Evolutionary conservation across 2,888 invertebrate species (phyloP), one percentile per base, ranked within the genome.

Genomic region (Ecliptopera silaceata): DNA sequence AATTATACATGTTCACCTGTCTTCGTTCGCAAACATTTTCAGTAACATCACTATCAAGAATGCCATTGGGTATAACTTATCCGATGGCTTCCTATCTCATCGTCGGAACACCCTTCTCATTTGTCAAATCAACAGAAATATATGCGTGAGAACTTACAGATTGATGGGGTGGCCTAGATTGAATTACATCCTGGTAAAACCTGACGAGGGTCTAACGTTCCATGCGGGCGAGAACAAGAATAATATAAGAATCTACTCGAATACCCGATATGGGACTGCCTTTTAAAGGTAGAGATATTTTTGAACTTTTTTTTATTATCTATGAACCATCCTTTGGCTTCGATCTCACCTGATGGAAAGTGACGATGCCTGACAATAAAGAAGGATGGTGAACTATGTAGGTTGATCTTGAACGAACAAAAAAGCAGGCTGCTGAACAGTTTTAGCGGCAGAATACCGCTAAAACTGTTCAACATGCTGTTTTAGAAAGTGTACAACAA

Each of bases 121-220:
- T 91, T 91, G 90, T 91, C 90, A 90, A 91, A 90, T 91, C 90
- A 91, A 85, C 88, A 87, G 86, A 88, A 90, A 90, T 89, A 87
- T 91, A 90, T 89, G 88, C 88, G 86, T 84, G 87, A 86, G 84
- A 87, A 87, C 82, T 84, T 81, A 84, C 88, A 88, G 90, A 90
- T 89, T 91, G 90, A 90, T 90, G 90, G 86, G 78, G 77, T 82
- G 81, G 84, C 82, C 87, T 87, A 86, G 90, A 89, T 90, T 89
- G 90, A 90, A 91, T 89, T 89, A 90, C 89, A 87, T 83, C 85
- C 82, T 76, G 80, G 86, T 77, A 84, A 81, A 82, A 80, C 81
- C 86, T 89, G 90, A 91, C 88, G 87, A 91, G 90, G 90, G 90
- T 90, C 81, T 84, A 75, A 80, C 84, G 76, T 79, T 78, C 80